Conservation (phyloP, 2,888 invertebrate genomes). For the Synergus itoensis region DNA sequence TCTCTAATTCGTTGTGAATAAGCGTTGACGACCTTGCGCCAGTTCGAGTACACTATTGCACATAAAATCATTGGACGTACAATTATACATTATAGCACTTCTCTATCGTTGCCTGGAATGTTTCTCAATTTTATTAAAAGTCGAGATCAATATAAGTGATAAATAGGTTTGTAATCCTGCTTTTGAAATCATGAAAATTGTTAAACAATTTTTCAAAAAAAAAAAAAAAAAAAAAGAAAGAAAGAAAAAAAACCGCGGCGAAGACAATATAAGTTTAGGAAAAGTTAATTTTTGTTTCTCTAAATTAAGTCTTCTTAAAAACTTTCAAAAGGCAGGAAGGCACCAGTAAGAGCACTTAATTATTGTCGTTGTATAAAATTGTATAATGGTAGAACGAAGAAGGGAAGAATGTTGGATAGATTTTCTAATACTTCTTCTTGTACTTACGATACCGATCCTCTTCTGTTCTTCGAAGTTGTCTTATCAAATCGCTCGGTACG, state of each 20-base stretch:
- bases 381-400: neutral
- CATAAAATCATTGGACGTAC: neutral
- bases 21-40: neutral
- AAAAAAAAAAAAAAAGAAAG: too few species aligned
- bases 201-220: neutral
- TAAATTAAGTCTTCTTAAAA: neutral
- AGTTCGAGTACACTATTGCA: constrained; percentile 24
- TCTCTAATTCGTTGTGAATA: constrained; percentile 17
- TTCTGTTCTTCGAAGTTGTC: constrained; percentile 81
- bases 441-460: constrained; percentile 76
- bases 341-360: constrained; percentile 10
- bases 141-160: neutral
- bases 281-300: neutral
- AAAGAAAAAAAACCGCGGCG: neutral
- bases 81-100: neutral
- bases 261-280: neutral
- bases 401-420: neutral
- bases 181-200: neutral
- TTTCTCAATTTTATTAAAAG: constrained; percentile 1
- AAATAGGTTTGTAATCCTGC: neutral
- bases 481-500: constrained; percentile 86
- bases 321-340: constrained; percentile 18
- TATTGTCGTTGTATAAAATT: neutral
- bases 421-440: constrained; percentile 72
- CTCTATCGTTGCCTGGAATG: neutral